Evolutionary conservation across 2,888 invertebrate genomes (phyloP), one percentile per base, ranked within the genome.

Genomic region (Mesorhabditis belari): DNA sequence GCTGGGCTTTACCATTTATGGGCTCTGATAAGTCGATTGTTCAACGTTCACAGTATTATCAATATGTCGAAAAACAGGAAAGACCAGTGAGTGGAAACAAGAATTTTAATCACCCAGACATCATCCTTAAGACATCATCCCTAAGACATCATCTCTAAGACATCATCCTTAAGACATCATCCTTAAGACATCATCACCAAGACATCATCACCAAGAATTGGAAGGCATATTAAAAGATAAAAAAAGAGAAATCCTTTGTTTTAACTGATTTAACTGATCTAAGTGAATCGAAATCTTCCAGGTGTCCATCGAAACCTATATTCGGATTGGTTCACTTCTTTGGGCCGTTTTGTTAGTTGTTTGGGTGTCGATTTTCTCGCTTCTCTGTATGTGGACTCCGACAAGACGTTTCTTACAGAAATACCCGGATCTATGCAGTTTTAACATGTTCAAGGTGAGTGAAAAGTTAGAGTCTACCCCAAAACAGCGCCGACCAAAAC

Each of bases 1-100:
- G 79, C 5, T 90, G 88, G 86, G 88, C 88, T 74, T 69, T 90
- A 1, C 88, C 90, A 0, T 93, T 94, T 71, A 75, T 81, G 28
- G 84, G 84, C 55, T 81, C 83, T 66, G 85, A 85, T 73, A 81
- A 81, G 58, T 82, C 84, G n/a, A 82, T 85, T 56, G 83, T 83
- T 21, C 77, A 81, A 52, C 76, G 94, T 54, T 87, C 91, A 0
- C 92, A 94, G 81, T 86, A 89, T 57, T 86, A 86, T 79, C 85
- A 90, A 23, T 88, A 87, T 80, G 87, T 88, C 50, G 81, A 84
- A 1, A 85, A 87, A 0, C 86, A 88, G 59, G 84, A 86, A 69
- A 86, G 91, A 4, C 93, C 94, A 0, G 86, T 84, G 69, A 69
- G 56, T 52, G 19, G n/a, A 23, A 24, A n/a, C n/a, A n/a, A n/a